These are phyloP conservation scores for Pyrocephalus nanus DNA, from an alignment of 2,797 vertebrate genomes.

Conservation along the genomic window DNA sequence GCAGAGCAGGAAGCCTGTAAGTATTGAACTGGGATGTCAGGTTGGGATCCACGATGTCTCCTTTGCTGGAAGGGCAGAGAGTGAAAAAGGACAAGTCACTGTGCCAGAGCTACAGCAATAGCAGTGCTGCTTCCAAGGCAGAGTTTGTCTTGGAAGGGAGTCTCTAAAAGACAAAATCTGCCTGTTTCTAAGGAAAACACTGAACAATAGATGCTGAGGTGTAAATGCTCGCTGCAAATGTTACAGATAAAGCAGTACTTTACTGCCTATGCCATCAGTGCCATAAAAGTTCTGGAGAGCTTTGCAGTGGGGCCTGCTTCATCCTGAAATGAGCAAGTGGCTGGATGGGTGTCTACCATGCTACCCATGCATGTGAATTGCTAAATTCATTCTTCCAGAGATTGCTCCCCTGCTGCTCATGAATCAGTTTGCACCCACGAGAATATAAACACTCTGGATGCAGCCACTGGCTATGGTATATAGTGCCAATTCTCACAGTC, in stretches of 20 bases:
- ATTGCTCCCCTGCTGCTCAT: neutral
- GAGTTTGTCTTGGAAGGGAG: neutral
- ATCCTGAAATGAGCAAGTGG: neutral
- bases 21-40: slow-evolving; percentile 66
- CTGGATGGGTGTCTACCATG: accelerated
- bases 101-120: neutral
- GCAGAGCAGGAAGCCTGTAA: slow-evolving; percentile 73
- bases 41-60: slow-evolving; percentile 77
- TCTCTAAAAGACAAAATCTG: neutral
- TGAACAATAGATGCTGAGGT: neutral
- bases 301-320: neutral
- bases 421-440: neutral
- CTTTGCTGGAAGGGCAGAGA: slow-evolving; percentile 72
- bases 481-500: neutral
- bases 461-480: neutral
- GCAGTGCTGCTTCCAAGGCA: neutral
- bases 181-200: neutral
- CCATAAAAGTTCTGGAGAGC: neutral
- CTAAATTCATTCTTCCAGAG: neutral
- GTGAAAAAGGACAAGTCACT: neutral
- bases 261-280: neutral
- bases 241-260: neutral
- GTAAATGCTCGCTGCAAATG: neutral
- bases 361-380: accelerated
- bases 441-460: neutral